A percentile compares a stretch with the other conserved stretches of the same genome.
These are phyloP conservation scores for Xenopus borealis DNA, from an alignment of 2,113 vertebrate genomes.

Conservation along the genomic window DNA sequence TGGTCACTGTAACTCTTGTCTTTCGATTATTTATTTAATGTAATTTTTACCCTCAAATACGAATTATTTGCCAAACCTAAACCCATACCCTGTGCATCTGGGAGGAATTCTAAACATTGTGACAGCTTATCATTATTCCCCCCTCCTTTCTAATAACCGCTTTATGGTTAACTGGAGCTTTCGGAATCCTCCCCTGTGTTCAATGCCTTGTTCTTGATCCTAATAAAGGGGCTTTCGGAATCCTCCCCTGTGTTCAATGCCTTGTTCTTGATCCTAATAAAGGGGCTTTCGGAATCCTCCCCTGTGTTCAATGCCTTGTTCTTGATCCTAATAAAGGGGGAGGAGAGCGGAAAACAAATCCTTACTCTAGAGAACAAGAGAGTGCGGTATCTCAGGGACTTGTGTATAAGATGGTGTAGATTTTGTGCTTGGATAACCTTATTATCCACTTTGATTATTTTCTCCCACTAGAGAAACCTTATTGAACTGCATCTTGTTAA, in stretches of 20 bases:
- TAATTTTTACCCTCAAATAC: too few species aligned
- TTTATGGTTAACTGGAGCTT: background rate
- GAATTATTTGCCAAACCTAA: too few species aligned
- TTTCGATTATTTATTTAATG: too few species aligned
- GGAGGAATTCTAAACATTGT: background rate
- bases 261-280: background rate
- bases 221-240: too few species aligned
- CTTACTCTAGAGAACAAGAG: background rate
- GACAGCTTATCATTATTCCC: background rate
- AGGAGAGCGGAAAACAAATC: background rate
- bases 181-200: background rate
- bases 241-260: background rate
- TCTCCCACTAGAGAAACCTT: background rate
- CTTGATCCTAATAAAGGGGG: background rate
- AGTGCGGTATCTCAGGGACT: background rate
- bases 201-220: too few species aligned
- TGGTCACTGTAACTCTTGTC: too few species aligned
- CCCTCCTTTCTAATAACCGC: background rate
- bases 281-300: background rate
- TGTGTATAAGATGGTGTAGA: background rate
- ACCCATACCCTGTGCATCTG: too few species aligned
- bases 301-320: too few species aligned
- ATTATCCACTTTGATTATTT: background rate
- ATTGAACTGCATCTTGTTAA: background rate
- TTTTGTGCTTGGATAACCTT: slow-evolving; percentile 6